Evolutionary conservation across 2,888 invertebrate genomes (phyloP).

Genomic region (Protophormia terraenovae): DNA sequence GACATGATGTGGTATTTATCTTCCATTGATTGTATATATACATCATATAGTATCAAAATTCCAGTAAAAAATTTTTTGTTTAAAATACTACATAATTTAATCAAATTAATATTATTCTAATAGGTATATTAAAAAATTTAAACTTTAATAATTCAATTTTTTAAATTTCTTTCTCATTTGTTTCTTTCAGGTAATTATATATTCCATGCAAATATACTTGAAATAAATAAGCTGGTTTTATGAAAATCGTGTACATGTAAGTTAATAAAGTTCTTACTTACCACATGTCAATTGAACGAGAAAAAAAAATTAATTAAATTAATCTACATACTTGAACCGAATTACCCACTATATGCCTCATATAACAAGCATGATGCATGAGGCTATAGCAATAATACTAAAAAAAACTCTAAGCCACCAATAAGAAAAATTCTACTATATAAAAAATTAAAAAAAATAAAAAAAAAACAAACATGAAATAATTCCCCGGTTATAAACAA

Average conservation of each 20-base stretch:
- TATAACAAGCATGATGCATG: neutral
- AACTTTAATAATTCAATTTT: too few relatives aligned
- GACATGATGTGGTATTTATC: too few relatives aligned
- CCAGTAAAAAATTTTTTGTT: too few relatives aligned
- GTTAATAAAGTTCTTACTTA: neutral
- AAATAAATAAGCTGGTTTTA: neutral
- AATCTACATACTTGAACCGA: slow-evolving; percentile 24
- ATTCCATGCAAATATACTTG: neutral
- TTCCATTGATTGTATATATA: too few relatives aligned
- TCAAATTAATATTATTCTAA: too few relatives aligned
- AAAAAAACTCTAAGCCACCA: neutral
- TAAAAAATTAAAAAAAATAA: too few relatives aligned
- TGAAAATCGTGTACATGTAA: neutral
- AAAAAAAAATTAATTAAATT: slow-evolving; percentile 5
- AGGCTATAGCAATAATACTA: neutral
- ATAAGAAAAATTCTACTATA: neutral
- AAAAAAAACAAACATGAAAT: neutral
- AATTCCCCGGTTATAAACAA: slow-evolving; percentile 42
- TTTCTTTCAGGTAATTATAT: neutral
- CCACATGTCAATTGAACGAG: neutral
- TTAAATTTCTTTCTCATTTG: neutral
- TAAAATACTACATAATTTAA: too few relatives aligned
- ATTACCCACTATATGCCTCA: slow-evolving; percentile 10
- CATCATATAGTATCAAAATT: too few relatives aligned
- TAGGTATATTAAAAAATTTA: too few relatives aligned